Percentiles rank a stretch among this genome's conserved stretches.
Evolutionary conservation across 2,113 vertebrate genomes (phyloP).

Genomic region (Nyctibius bracteatus): DNA sequence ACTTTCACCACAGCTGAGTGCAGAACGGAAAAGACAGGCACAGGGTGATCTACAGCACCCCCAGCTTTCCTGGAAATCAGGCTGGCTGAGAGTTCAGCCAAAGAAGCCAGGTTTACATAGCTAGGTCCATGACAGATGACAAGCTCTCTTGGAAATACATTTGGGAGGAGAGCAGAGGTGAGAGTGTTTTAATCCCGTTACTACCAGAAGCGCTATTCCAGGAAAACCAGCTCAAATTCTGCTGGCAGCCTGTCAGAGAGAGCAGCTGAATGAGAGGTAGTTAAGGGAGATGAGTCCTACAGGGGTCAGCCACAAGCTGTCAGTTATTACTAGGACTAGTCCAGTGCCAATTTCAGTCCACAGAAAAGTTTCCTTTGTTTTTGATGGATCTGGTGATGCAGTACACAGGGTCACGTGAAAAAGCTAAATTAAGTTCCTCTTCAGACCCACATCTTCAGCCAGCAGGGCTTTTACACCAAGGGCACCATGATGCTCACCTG

Average conservation of each 20-base stretch:
- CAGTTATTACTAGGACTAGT: not conserved
- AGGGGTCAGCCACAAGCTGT: not conserved
- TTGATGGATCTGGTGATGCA: not conserved
- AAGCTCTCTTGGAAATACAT: not conserved
- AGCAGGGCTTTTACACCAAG: not conserved
- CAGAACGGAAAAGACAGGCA: not conserved
- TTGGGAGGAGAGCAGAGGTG: not conserved
- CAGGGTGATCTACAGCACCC: not conserved
- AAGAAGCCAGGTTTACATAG: not conserved
- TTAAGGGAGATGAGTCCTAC: not conserved
- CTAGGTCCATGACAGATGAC: not conserved
- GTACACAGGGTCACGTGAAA: not conserved
- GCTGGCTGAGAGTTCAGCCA: not conserved
- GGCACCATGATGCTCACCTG: not conserved
- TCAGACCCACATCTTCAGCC: not conserved
- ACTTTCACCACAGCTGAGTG: not conserved
- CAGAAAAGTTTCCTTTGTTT: not conserved
- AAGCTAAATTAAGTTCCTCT: not conserved
- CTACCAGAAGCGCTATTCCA: not conserved
- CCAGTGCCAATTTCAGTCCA: not conserved
- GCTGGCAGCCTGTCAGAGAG: not conserved
- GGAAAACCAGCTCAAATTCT: not conserved
- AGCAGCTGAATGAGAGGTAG: not conserved
- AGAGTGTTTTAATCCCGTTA: not conserved
- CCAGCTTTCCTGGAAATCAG: slow-evolving; percentile 13